These are phyloP conservation scores for Barnardius zonarius DNA, from an alignment of 2,113 vertebrate species.

Conservation along the genomic window DNA sequence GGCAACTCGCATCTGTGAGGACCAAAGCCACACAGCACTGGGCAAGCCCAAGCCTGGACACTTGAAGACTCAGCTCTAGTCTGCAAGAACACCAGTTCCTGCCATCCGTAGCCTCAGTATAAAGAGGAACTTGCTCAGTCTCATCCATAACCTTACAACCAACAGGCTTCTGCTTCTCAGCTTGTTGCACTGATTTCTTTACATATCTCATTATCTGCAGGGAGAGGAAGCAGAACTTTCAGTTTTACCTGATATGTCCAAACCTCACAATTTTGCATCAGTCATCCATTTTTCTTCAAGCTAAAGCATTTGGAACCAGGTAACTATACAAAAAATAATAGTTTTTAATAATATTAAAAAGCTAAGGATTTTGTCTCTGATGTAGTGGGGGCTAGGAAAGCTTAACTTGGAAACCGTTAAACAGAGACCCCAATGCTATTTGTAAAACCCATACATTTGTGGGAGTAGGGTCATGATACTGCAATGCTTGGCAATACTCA, in stretches of 20 bases:
- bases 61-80: neutral
- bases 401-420: neutral
- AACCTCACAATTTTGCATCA: neutral
- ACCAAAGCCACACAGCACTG: neutral
- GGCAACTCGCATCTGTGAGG: neutral
- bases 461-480: no score
- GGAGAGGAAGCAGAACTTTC: neutral
- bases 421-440: neutral
- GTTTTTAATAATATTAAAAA: neutral
- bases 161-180: neutral
- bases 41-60: neutral
- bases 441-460: neutral
- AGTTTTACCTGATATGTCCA: neutral
- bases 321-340: accelerated
- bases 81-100: neutral
- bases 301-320: neutral
- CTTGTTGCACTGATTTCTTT: neutral
- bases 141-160: neutral
- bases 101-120: neutral
- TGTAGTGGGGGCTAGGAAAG: neutral
- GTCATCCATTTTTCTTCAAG: neutral
- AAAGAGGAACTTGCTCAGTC: neutral
- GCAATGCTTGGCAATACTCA: neutral
- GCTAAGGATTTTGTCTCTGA: neutral
- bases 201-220: neutral